Evolutionary conservation across 2,888 invertebrate genomes (phyloP).

Genomic region (Oligia latruncula): DNA sequence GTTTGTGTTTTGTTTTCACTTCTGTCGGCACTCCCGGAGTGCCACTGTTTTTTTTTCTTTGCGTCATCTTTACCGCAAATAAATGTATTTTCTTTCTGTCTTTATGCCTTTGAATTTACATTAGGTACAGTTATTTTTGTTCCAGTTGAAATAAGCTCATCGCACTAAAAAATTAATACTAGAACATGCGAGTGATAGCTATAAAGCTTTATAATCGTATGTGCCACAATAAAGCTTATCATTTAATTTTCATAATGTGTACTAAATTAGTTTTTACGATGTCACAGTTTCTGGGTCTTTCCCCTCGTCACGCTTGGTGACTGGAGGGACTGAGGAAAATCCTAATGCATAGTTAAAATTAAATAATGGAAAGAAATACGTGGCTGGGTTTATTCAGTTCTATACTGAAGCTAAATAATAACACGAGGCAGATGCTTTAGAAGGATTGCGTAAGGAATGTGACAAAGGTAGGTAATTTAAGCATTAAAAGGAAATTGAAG

Average conservation of each 20-base stretch:
- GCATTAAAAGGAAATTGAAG: background rate
- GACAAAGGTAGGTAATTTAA: constrained; percentile 6
- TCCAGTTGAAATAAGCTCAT: background rate
- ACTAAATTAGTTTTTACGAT: constrained; percentile 58
- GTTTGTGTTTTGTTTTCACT: too few relatives aligned
- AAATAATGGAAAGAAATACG: background rate
- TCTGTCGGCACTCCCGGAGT: too few relatives aligned
- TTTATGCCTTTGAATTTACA: background rate
- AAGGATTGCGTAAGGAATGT: background rate
- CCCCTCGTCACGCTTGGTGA: constrained; percentile 45
- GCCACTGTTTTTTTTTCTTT: background rate
- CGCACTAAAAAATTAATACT: background rate
- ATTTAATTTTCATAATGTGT: constrained; percentile 3
- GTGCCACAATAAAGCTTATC: constrained; percentile 27
- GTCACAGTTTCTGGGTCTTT: constrained; percentile 55
- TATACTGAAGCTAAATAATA: background rate
- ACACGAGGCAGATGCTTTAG: background rate
- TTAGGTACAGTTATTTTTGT: background rate
- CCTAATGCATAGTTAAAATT: constrained; percentile 37
- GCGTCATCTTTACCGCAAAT: background rate
- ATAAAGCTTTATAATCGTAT: constrained; percentile 23
- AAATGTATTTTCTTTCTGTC: background rate
- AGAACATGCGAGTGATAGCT: background rate
- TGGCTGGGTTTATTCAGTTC: background rate
- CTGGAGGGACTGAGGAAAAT: constrained; percentile 26